Evolutionary conservation across 2,888 invertebrate genomes (phyloP).

Genomic region (Apamea anceps): DNA sequence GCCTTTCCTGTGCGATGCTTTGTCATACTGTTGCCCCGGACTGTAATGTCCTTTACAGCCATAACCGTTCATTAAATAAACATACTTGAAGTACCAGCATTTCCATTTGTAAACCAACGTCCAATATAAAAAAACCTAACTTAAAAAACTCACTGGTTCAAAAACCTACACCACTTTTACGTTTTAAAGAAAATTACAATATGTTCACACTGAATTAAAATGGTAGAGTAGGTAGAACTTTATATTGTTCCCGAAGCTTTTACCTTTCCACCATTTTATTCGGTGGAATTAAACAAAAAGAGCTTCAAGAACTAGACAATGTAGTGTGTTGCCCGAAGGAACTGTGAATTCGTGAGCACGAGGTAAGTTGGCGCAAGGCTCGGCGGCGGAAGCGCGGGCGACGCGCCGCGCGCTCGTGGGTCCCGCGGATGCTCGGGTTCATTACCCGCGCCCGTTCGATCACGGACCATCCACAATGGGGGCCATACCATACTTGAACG

Average conservation of each 20-base stretch:
- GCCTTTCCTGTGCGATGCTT: conserved; percentile 39
- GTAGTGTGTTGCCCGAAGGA: conserved; percentile 60
- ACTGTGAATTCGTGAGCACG: conserved; percentile 78
- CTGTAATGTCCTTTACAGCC: conserved; percentile 17
- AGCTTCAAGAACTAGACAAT: conserved; percentile 44
- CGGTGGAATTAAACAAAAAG: conserved; percentile 47
- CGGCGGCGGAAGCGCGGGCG: conserved; percentile 61
- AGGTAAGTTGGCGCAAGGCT: conserved; percentile 62
- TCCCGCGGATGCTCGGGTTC: conserved; percentile 84
- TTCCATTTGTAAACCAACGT: not conserved
- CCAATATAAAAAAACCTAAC: not conserved
- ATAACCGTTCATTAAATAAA: conserved; percentile 24
- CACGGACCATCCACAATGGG: conserved; percentile 80
- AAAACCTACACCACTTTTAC: not conserved
- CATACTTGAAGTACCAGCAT: not conserved
- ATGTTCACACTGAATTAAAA: not conserved
- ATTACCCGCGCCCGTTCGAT: conserved; percentile 84
- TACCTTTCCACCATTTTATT: conserved; percentile 19
- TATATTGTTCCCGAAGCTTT: conserved; percentile 6
- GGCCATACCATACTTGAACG: conserved; percentile 76
- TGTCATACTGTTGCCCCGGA: conserved; percentile 29
- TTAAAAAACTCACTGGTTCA: not conserved
- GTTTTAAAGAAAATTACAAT: not conserved
- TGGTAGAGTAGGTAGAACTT: not conserved
- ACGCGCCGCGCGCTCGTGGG: conserved; percentile 69